These are phyloP conservation scores for Macrotis lagotis DNA, from an alignment of 2,113 vertebrate species.

Conservation along the genomic window DNA sequence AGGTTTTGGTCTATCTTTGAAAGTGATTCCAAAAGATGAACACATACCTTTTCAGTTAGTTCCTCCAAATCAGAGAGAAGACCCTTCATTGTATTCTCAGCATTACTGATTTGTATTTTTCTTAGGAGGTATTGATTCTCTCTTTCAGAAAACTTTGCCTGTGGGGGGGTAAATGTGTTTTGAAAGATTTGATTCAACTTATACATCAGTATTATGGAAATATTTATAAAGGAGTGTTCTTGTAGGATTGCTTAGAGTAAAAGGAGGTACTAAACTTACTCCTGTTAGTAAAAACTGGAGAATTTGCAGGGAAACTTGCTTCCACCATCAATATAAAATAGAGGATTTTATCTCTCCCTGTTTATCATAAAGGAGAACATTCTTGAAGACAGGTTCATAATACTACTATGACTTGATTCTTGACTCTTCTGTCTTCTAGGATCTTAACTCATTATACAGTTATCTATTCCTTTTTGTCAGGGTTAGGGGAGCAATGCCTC, in stretches of 20 bases:
- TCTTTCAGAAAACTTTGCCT: slow-evolving; percentile 89
- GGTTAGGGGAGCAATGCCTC: neutral
- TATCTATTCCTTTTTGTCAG: neutral
- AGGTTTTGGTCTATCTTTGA: neutral
- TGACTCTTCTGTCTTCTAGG: neutral
- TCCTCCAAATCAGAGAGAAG: slow-evolving; percentile 83
- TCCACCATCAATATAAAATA: neutral
- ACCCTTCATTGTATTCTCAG: slow-evolving; percentile 81
- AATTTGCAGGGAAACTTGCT: neutral
- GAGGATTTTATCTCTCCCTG: neutral
- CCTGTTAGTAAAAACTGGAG: neutral
- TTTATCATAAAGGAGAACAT: neutral
- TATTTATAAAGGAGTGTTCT: neutral
- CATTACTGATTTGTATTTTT: slow-evolving; percentile 82
- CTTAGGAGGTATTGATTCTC: slow-evolving; percentile 85
- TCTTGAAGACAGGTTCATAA: neutral
- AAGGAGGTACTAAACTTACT: neutral
- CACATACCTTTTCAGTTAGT: slow-evolving; percentile 87
- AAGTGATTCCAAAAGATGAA: slow-evolving; percentile 28
- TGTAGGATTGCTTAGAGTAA: neutral
- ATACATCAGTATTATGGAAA: neutral
- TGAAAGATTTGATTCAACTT: slow-evolving; percentile 36
- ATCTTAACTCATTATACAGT: neutral
- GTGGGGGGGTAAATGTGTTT: slow-evolving; percentile 37
- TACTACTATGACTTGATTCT: neutral